phyloP scores from a whole-genome alignment of 2,113 vertebrate species.

The Ranitomeya variabilis region DNA sequence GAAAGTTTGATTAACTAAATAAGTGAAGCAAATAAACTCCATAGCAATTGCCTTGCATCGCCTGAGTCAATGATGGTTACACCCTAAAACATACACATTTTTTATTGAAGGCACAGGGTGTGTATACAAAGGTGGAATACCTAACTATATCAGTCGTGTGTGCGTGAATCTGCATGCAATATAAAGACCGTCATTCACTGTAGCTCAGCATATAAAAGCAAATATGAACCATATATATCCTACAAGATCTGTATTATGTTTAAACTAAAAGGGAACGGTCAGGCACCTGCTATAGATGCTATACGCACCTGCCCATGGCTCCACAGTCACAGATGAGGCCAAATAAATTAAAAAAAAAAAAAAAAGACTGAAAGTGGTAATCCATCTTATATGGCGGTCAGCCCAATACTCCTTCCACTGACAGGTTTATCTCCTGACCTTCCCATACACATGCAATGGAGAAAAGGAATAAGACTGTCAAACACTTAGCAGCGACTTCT shows the following conservation, averaged over 20 bases:
- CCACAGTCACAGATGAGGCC: too few species aligned
- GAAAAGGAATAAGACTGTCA: too few species aligned
- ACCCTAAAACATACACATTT: constrained; percentile 3
- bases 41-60: neutral
- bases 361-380: too few species aligned
- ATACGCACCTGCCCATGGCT: too few species aligned
- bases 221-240: too few species aligned
- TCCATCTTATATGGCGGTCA: too few species aligned
- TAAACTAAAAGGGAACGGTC: neutral
- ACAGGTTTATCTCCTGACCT: too few species aligned
- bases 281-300: too few species aligned
- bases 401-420: too few species aligned
- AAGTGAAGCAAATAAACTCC: neutral
- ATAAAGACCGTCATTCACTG: neutral
- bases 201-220: neutral
- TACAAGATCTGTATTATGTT: neutral
- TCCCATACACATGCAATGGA: too few species aligned
- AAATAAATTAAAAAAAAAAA: too few species aligned
- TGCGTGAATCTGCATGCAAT: neutral
- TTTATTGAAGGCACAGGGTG: constrained; percentile 15
- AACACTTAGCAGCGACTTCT: too few species aligned
- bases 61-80: constrained; percentile 13
- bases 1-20: neutral
- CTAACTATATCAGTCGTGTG: neutral
- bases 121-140: constrained; percentile 10